Evolutionary conservation across 2,888 invertebrate species (phyloP).

Genomic region (Fragum fragum): DNA sequence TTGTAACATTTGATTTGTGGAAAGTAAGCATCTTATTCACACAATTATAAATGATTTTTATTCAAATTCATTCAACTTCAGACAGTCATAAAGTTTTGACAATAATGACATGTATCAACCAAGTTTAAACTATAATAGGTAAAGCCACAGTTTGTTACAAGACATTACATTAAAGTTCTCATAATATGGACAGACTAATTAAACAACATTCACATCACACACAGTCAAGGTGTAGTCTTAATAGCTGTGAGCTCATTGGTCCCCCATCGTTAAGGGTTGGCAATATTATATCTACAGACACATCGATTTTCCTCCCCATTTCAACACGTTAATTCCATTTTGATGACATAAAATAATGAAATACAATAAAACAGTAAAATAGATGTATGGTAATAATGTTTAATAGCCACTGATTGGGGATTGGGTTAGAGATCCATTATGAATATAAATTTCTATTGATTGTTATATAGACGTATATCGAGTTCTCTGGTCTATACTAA

Average conservation of each 20-base stretch:
- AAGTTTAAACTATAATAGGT: no score
- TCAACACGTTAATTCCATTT: conserved; percentile 66
- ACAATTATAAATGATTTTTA: no score
- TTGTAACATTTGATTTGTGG: no score
- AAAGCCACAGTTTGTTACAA: no score
- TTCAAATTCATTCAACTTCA: no score
- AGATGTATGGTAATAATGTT: conserved; percentile 57
- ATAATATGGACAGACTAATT: no score
- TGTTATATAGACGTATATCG: conserved; percentile 1
- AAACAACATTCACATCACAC: no score
- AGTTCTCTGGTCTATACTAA: background rate
- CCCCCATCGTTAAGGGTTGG: conserved; percentile 10
- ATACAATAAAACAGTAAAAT: conserved; percentile 59
- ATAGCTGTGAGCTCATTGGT: background rate
- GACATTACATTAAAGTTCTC: no score
- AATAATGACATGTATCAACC: no score
- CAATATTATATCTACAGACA: conserved; percentile 54
- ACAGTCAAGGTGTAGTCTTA: no score
- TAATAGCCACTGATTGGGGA: conserved; percentile 57
- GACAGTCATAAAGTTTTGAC: no score
- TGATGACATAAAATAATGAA: conserved; percentile 64
- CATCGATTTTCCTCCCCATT: conserved; percentile 53
- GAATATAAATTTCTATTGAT: conserved; percentile 41
- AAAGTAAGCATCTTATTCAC: no score
- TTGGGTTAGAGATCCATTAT: conserved; percentile 39